Evolutionary conservation across 2,797 vertebrate species (phyloP).

Genomic region (Melanotaenia parkinsoni): DNA sequence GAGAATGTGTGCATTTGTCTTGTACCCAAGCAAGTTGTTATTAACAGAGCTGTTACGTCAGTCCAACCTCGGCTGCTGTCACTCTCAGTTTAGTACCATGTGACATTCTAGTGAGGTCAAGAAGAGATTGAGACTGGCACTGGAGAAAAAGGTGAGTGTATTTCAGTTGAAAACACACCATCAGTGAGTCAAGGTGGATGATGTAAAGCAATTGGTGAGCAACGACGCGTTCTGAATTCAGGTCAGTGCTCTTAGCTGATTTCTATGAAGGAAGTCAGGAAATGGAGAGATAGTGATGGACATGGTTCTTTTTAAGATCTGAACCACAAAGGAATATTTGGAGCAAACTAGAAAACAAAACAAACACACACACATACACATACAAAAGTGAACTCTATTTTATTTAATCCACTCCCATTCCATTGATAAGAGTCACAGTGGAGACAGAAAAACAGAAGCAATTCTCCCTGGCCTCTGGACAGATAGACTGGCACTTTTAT

Average conservation of each 20-base stretch:
- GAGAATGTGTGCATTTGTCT: conserved; percentile 29
- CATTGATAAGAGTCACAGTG: conserved; percentile 25
- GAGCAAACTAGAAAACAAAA: conserved; percentile 45
- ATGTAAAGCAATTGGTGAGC: conserved; percentile 71
- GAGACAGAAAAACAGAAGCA: conserved; percentile 35
- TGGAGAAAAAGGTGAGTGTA: conserved; percentile 39
- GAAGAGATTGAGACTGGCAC: conserved; percentile 48
- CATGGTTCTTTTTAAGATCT: conserved; percentile 42
- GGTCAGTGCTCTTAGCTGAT: conserved; percentile 71
- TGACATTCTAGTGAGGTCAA: conserved; percentile 62
- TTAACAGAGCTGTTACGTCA: conserved; percentile 53
- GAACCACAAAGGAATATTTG: conserved; percentile 51
- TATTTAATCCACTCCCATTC: conserved; percentile 47
- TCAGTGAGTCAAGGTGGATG: conserved; percentile 62
- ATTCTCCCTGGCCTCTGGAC: conserved; percentile 63
- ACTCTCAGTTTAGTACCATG: conserved; percentile 60
- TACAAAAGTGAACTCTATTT: conserved; percentile 14
- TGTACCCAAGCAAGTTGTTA: conserved; percentile 52
- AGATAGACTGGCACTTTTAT: conserved; percentile 81
- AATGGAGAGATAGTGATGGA: conserved; percentile 31
- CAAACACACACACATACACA: too few species aligned
- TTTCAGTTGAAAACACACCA: conserved; percentile 56
- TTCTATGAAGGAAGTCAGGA: conserved; percentile 45
- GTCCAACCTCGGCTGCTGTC: conserved; percentile 50
- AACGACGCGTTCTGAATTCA: conserved; percentile 71